Base-by-base conservation (phyloP, 1,140 invertebrate genomes). In the Harlomillsia oculata region DNA sequence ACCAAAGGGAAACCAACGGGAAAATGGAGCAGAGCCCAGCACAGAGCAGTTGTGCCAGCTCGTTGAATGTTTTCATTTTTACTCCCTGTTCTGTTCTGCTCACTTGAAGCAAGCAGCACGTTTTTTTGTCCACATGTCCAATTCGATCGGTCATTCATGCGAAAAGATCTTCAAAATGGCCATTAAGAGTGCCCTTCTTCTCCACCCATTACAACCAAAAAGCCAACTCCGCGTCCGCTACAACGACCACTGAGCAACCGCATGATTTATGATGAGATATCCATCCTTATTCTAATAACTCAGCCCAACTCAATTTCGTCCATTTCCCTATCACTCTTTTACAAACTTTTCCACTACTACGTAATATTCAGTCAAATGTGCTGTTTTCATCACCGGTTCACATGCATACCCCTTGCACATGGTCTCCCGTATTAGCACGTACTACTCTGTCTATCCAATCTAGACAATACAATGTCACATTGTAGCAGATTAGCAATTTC, bases 141-240 rank as follows among this genome's bases (percentile, higher is more conserved):
- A 62, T 57, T 53, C 59, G 54, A 61, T 61, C 46, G 59, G 54
- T 57, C 59, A 62, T 62, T 62, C 59, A 62, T 57, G 55, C 50
- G 50, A 62, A 53, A 53, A 56, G 57, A 57, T 62, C 54, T 57
- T 53, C 36, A 62, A 62, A 62, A 62, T 57, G 51, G 59, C 54
- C 60, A 62, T 62, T 58, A 62, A 44, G 40, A 58, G 46, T 52
- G 45, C 45, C 51, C 53, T 58, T 51, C 53, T 57, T 41, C 53
- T 56, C 36, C 41, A 45, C 51, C 53, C 54, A 56, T 61, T 60
- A 60, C 32, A 40, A 50, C n/a, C 28, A 28, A 51, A 53, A 52
- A 23, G 51, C 45, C 25, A 50, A 37, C 29, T 52, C 30, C 49
- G 25, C 34, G 5, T 25, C 44, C 57, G 40, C 43, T 23, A 44